phyloP scores from a whole-genome alignment of 2,888 invertebrate species.

The Watsonalla binaria region DNA sequence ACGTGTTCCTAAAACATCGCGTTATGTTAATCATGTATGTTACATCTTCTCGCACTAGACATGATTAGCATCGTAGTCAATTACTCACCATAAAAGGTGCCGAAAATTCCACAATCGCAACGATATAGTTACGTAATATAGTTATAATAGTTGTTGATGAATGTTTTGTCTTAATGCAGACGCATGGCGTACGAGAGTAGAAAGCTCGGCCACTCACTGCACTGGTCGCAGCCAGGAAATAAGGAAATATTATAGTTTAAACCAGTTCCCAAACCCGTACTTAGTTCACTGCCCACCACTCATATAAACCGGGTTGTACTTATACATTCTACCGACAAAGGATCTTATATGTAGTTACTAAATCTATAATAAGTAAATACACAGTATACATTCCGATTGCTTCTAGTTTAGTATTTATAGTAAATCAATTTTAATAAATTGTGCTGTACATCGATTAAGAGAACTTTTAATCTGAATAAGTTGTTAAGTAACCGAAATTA shows the following conservation, averaged over 20 bases:
- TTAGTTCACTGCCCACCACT: not conserved
- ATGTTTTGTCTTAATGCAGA: not conserved
- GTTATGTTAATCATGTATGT: not conserved
- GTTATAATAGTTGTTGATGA: not conserved
- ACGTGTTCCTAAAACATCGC: too few relatives aligned
- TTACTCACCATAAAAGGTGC: not conserved
- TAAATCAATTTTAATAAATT: too few relatives aligned
- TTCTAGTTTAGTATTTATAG: too few relatives aligned
- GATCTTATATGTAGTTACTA: not conserved
- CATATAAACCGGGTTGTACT: too few relatives aligned
- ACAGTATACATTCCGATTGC: too few relatives aligned
- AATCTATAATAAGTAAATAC: too few relatives aligned
- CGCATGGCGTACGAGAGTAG: conserved; percentile 13
- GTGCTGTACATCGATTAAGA: too few relatives aligned
- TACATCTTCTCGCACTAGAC: not conserved
- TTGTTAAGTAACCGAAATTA: too few relatives aligned
- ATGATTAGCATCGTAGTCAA: not conserved
- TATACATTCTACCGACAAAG: not conserved
- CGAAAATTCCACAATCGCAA: not conserved
- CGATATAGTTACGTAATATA: not conserved
- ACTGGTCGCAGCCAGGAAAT: conserved; percentile 24
- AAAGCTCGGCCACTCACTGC: conserved; percentile 26
- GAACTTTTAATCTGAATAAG: too few relatives aligned
- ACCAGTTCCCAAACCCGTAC: conserved; percentile 16
- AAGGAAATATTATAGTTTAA: conserved; percentile 14